Conservation (phyloP, 2,113 vertebrate species). For the Romanogobio albipinnatus region DNA sequence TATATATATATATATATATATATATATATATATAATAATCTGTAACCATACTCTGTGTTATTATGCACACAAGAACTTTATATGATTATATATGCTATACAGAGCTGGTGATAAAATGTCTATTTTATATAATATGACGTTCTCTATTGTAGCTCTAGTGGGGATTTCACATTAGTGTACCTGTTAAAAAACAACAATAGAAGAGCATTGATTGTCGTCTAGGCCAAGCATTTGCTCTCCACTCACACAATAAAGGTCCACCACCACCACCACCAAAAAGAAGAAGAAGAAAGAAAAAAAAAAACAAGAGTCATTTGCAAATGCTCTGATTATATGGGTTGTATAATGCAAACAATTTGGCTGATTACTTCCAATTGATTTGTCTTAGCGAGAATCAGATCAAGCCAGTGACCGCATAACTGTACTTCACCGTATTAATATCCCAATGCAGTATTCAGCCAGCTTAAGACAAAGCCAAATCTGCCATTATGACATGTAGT, state of each 20-base stretch:
- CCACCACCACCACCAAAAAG: not conserved
- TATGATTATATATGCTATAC: not conserved
- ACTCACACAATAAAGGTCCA: conserved; percentile 35
- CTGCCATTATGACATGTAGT: conserved; percentile 58
- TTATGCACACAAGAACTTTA: not conserved
- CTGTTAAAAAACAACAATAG: conserved; percentile 42
- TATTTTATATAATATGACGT: not conserved
- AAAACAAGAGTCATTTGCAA: conserved; percentile 78
- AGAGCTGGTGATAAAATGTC: not conserved
- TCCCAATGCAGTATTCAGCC: conserved; percentile 76
- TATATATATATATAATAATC: not conserved
- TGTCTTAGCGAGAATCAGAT: conserved; percentile 66
- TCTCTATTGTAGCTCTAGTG: not conserved
- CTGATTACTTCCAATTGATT: conserved; percentile 85
- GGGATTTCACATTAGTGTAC: conserved; percentile 15
- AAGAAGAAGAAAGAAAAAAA: conserved; percentile 44
- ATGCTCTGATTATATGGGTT: conserved; percentile 80
- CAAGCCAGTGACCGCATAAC: conserved; percentile 62
- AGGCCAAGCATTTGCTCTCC: conserved; percentile 14
- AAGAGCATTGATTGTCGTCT: conserved; percentile 17
- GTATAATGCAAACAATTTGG: conserved; percentile 81
- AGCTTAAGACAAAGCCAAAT: conserved; percentile 72
- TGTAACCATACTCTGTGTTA: not conserved
- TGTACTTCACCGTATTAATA: conserved; percentile 70
- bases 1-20: not conserved